Percentiles rank a stretch among this genome's conserved stretches.
Conservation (phyloP, 2,888 invertebrate genomes). For the Leptodirus hochenwartii region DNA sequence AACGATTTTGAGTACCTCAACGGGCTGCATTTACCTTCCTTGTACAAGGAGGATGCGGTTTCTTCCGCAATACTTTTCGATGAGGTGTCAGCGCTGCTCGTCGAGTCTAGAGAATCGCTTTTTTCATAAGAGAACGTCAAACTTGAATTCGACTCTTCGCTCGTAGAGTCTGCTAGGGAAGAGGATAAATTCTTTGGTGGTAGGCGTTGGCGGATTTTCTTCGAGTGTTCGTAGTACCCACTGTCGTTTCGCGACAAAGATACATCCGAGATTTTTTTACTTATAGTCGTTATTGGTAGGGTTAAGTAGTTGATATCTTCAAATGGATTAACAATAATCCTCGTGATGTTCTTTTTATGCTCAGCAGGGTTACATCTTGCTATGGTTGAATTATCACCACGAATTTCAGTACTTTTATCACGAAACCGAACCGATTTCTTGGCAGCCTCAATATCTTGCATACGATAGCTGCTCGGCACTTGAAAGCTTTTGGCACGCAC, state of each 20-base stretch:
- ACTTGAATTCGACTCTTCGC: constrained; percentile 5
- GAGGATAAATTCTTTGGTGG: constrained; percentile 23
- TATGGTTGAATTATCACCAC: constrained; percentile 1
- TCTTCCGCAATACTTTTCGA: constrained; percentile 11
- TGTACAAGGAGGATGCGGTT: constrained; percentile 16
- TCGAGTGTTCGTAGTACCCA: constrained; percentile 23
- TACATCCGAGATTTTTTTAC: too few relatives aligned
- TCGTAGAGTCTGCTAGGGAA: constrained; percentile 12
- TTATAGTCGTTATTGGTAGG: too few relatives aligned
- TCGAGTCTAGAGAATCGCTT: constrained; percentile 10
- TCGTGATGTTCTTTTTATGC: too few relatives aligned
- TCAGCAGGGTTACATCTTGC: constrained; percentile 4
- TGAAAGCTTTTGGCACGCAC: too few relatives aligned
- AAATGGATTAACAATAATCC: too few relatives aligned
- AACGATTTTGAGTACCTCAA: constrained; percentile 4
- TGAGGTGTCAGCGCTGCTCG: constrained; percentile 9
- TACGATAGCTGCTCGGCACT: not conserved
- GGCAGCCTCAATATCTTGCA: constrained; percentile 9
- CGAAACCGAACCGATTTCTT: constrained; percentile 25
- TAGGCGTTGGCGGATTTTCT: constrained; percentile 23
- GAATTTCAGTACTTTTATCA: constrained; percentile 13
- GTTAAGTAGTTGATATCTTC: not conserved
- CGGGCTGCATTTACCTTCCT: constrained; percentile 17
- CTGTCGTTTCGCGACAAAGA: constrained; percentile 20
- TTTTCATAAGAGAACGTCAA: constrained; percentile 9